A percentile compares a stretch with the other conserved stretches of the same genome.
Conservation (phyloP, 2,888 invertebrate species). For the Callimorpha dominula region DNA sequence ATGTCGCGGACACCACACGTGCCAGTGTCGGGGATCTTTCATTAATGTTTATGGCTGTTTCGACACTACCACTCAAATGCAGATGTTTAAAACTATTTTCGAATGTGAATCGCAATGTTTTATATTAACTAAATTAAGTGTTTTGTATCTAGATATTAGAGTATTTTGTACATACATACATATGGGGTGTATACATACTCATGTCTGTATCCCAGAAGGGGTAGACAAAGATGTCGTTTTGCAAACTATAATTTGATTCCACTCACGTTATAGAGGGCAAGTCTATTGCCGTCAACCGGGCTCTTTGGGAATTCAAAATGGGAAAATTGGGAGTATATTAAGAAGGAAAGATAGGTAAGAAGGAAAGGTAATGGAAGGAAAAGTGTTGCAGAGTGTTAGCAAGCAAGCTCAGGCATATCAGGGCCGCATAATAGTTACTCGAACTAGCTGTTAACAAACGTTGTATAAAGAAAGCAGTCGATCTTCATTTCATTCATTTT, state of each 20-base stretch:
- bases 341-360: no score
- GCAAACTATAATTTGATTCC: no score
- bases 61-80: slow-evolving; percentile 33
- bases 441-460: not conserved
- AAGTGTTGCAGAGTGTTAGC: not conserved
- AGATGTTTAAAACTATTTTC: not conserved
- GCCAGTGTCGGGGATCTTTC: slow-evolving; percentile 61
- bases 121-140: not conserved
- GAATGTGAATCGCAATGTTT: not conserved
- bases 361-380: no score
- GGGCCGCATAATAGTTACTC: not conserved
- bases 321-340: no score
- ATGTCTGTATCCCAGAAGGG: no score
- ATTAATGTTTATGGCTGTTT: slow-evolving; percentile 65
- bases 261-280: no score
- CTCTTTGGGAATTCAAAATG: no score
- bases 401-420: not conserved
- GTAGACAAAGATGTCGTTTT: no score
- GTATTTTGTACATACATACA: not conserved
- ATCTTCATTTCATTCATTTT: no score
- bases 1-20: slow-evolving; percentile 68
- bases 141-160: not conserved
- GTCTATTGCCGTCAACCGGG: no score
- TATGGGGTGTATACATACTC: no score
- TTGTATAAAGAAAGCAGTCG: not conserved